These are phyloP conservation scores for Brachyalestes nurse DNA, from an alignment of 2,797 vertebrate genomes.

Conservation along the genomic window DNA sequence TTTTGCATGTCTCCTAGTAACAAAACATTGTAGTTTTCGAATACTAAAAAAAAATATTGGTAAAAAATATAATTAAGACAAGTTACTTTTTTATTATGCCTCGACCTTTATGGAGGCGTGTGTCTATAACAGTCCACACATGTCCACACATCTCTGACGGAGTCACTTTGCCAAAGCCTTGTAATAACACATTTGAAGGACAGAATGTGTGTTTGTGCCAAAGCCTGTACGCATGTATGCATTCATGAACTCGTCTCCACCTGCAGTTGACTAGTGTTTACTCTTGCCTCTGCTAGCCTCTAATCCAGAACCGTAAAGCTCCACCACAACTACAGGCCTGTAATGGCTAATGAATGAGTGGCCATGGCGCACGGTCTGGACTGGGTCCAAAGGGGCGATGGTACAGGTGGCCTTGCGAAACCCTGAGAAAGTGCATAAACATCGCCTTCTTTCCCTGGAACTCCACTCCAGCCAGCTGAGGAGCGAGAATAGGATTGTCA, in stretches of 20 bases:
- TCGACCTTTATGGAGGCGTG: background rate
- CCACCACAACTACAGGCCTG: constrained; percentile 51
- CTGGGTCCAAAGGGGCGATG: constrained; percentile 33
- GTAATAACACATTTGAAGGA: background rate
- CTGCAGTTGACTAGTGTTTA: constrained; percentile 53
- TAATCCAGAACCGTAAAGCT: constrained; percentile 47
- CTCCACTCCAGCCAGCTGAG: constrained; percentile 25
- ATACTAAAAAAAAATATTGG: no score
- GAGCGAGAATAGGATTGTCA: constrained; percentile 32
- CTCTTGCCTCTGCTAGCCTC: constrained; percentile 35
- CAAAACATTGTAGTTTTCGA: no score
- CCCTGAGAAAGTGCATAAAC: constrained; percentile 38
- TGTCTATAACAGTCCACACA: background rate
- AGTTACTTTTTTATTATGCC: background rate
- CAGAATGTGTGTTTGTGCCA: background rate
- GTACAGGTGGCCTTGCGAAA: constrained; percentile 53
- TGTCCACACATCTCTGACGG: background rate
- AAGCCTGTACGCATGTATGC: constrained; percentile 1
- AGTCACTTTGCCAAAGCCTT: background rate
- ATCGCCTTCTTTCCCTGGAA: constrained; percentile 35
- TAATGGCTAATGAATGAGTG: constrained; percentile 45
- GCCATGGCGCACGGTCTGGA: constrained; percentile 44
- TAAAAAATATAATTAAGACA: no score
- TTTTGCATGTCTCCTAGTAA: no score
- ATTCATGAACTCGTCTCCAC: constrained; percentile 35